Percentiles rank a stretch among this genome's conserved stretches.
These are phyloP conservation scores for Embiotoca jacksoni DNA, from an alignment of 2,113 vertebrate genomes.

Conservation along the genomic window DNA sequence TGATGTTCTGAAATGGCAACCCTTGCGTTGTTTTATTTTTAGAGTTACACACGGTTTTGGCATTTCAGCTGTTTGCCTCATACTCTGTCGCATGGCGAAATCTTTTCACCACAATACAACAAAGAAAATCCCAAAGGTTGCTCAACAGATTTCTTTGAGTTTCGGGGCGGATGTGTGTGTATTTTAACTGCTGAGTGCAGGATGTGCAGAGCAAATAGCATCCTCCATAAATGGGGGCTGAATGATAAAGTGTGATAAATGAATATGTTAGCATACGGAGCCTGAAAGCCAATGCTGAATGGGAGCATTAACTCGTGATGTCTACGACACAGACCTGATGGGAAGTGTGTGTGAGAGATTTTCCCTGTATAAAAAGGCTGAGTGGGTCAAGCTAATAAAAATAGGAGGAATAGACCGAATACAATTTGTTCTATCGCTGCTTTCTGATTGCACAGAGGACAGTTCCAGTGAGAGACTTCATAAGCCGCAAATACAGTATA, in stretches of 20 bases:
- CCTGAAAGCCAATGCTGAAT: conserved; percentile 47
- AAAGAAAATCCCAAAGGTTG: conserved; percentile 70
- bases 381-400: conserved; percentile 53
- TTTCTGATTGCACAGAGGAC: conserved; percentile 59
- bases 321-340: conserved; percentile 47
- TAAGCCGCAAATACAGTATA: conserved; percentile 62
- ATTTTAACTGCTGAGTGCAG: conserved; percentile 41
- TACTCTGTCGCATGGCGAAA: conserved; percentile 69
- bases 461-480: conserved; percentile 63
- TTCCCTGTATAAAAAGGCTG: conserved; percentile 17
- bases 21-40: conserved; percentile 70
- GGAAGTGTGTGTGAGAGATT: conserved; percentile 26
- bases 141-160: conserved; percentile 58
- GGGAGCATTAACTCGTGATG: conserved; percentile 20
- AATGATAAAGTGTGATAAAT: conserved; percentile 55
- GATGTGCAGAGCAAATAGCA: conserved; percentile 49
- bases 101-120: conserved; percentile 63
- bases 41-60: conserved; percentile 67
- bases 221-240: conserved; percentile 34
- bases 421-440: conserved; percentile 60
- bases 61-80: conserved; percentile 80
- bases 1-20: conserved; percentile 70
- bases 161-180: conserved; percentile 4
- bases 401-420: conserved; percentile 38
- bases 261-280: conserved; percentile 26